phyloP scores from a whole-genome alignment of 2,113 vertebrate genomes.

The Corythaixoides concolor region DNA sequence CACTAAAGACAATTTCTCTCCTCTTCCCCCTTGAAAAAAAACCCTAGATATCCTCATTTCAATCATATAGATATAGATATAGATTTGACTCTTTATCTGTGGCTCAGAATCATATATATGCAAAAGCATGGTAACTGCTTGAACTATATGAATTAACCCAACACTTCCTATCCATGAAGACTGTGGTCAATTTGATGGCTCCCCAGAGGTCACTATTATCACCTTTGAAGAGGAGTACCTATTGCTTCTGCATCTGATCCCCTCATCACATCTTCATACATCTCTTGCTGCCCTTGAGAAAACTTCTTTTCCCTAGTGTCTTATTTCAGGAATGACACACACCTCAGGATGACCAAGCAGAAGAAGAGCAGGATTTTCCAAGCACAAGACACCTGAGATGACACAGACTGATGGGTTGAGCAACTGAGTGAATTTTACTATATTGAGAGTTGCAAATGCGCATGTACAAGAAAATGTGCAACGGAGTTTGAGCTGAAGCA shows the following conservation, averaged over 20 bases:
- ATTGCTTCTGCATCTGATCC: neutral
- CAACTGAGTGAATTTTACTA: neutral
- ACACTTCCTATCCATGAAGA: neutral
- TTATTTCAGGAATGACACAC: neutral
- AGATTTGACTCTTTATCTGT: neutral
- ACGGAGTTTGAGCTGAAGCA: neutral
- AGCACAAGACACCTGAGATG: neutral
- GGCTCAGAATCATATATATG: neutral
- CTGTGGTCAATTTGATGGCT: neutral
- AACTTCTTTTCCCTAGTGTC: neutral
- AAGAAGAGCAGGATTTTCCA: neutral
- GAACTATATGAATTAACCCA: neutral
- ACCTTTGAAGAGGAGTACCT: neutral
- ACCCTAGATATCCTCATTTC: neutral
- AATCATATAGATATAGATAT: neutral
- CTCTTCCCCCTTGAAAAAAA: neutral
- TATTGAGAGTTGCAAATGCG: neutral
- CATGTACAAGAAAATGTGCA: neutral
- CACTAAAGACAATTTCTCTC: neutral
- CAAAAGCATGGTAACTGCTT: neutral
- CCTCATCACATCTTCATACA: neutral
- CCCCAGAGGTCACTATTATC: neutral
- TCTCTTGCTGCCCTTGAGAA: neutral
- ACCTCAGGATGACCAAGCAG: neutral
- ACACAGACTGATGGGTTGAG: neutral